phyloP scores from a whole-genome alignment of 2,888 invertebrate genomes.

The Parnassius glacialis region DNA sequence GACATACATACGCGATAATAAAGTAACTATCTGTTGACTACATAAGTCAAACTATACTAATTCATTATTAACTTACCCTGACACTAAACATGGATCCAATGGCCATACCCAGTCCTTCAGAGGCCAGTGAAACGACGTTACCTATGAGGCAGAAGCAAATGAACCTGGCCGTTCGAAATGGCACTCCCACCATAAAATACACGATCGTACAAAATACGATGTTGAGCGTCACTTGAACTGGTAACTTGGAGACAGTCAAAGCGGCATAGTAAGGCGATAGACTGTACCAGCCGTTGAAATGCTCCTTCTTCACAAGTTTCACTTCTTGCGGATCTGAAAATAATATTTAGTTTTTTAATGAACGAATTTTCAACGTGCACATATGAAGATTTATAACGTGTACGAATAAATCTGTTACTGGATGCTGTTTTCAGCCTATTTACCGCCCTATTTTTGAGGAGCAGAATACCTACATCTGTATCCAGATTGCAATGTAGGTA shows the following conservation, averaged over 20 bases:
- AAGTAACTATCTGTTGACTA: too few species aligned
- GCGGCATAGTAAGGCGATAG: constrained; percentile 84
- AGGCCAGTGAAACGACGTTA: constrained; percentile 85
- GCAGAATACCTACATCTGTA: too few species aligned
- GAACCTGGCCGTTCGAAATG: constrained; percentile 83
- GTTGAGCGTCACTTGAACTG: constrained; percentile 81
- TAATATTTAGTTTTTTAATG: background rate
- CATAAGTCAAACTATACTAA: too few species aligned
- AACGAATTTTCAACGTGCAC: too few species aligned
- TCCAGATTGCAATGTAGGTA: too few species aligned
- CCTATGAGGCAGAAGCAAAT: constrained; percentile 84
- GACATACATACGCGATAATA: too few species aligned
- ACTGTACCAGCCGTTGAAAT: constrained; percentile 86
- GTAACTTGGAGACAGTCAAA: constrained; percentile 82
- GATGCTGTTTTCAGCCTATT: too few species aligned
- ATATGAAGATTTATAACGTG: too few species aligned
- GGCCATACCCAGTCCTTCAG: constrained; percentile 89
- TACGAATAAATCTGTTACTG: too few species aligned
- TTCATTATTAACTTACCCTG: constrained; percentile 69
- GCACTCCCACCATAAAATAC: constrained; percentile 86
- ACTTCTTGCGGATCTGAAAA: constrained; percentile 84
- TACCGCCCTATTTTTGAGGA: too few species aligned
- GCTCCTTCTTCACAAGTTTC: constrained; percentile 84
- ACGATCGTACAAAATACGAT: constrained; percentile 81
- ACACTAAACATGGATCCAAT: constrained; percentile 87